A percentile compares a stretch with the other conserved stretches of the same genome.
Evolutionary conservation across 2,888 invertebrate genomes (phyloP).

Genomic region (Cephalotes varians): DNA sequence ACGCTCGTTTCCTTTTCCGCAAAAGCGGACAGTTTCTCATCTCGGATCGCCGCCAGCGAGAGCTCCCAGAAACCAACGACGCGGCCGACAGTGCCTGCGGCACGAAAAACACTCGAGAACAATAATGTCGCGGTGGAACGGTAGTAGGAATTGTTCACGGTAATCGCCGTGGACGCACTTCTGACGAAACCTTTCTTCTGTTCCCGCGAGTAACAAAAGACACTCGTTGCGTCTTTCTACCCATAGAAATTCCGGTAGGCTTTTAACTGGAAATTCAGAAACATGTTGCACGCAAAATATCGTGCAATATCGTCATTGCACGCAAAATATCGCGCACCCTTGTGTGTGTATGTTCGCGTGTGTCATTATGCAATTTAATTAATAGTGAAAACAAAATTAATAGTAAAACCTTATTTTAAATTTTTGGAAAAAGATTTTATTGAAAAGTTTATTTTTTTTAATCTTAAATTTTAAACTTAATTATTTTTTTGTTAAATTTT

Average conservation of each 20-base stretch:
- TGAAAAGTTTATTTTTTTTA: too few species aligned
- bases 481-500: too few species aligned
- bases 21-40: slow-evolving; percentile 41
- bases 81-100: not conserved
- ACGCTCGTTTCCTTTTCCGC: slow-evolving; percentile 41
- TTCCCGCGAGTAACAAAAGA: slow-evolving; percentile 19
- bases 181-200: slow-evolving; percentile 13
- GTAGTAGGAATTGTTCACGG: slow-evolving; percentile 42
- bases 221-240: not conserved
- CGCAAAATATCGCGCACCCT: not conserved
- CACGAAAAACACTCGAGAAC: slow-evolving; percentile 42
- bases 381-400: too few species aligned
- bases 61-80: slow-evolving; percentile 33
- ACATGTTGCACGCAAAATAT: not conserved
- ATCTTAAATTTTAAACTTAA: too few species aligned
- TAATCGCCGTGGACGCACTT: slow-evolving; percentile 33
- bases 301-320: not conserved
- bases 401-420: too few species aligned
- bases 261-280: not conserved
- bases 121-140: slow-evolving; percentile 39
- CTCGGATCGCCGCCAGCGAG: not conserved
- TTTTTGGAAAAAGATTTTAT: too few species aligned
- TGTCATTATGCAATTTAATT: too few species aligned
- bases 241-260: not conserved
- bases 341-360: too few species aligned